Percentiles rank a stretch among this genome's conserved stretches.
Conservation (phyloP, 2,113 vertebrate species). For the Cisticola juncidis region DNA sequence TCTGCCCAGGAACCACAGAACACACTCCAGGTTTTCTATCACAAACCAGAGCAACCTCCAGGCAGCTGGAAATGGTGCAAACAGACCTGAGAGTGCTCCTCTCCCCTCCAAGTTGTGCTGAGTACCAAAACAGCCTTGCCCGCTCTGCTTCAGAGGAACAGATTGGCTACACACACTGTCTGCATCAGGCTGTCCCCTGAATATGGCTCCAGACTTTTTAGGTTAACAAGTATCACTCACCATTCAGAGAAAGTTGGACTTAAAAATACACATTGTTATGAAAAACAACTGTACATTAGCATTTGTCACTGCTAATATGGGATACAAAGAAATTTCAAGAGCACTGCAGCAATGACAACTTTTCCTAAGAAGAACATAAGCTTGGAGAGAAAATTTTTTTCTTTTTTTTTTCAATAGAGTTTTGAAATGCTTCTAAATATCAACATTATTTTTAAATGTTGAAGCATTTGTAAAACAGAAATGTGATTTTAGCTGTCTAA, state of each 20-base stretch:
- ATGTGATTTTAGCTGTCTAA: background rate
- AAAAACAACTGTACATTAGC: background rate
- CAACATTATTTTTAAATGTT: background rate
- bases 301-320: background rate
- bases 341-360: background rate
- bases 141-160: background rate
- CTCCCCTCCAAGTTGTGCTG: background rate
- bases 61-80: background rate
- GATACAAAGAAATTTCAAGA: background rate
- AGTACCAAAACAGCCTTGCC: background rate
- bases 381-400: background rate
- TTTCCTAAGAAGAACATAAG: background rate
- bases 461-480: background rate
- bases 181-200: background rate
- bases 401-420: too few species aligned
- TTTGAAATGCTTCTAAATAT: background rate
- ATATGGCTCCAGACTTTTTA: background rate
- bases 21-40: accelerated
- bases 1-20: background rate
- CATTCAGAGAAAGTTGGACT: background rate
- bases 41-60: background rate
- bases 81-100: background rate
- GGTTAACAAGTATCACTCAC: background rate
- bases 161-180: accelerated
- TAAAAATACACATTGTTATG: background rate